Percentiles rank a stretch among this genome's conserved stretches.
Evolutionary conservation across 2,888 invertebrate genomes (phyloP).

Genomic region (Drosophila austrosaltans): DNA sequence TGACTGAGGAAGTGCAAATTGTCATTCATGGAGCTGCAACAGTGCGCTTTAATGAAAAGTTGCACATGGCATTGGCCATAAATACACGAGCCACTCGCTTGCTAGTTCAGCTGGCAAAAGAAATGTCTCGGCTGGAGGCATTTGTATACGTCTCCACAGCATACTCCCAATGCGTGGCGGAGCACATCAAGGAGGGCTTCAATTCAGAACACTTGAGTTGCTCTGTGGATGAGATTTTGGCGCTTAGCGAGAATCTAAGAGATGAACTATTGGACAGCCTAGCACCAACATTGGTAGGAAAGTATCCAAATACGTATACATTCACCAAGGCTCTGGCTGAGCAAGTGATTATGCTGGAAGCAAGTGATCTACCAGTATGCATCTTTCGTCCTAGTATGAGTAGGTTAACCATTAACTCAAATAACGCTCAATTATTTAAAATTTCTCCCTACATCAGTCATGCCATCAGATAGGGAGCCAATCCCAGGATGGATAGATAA

Average conservation of each 20-base stretch:
- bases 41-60: constrained; percentile 31
- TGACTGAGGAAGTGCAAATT: constrained; percentile 44
- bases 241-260: constrained; percentile 74
- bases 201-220: constrained; percentile 77
- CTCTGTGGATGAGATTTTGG: constrained; percentile 78
- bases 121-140: constrained; percentile 85
- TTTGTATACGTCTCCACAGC: constrained; percentile 86
- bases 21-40: constrained; percentile 41
- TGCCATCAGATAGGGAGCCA: constrained; percentile 84
- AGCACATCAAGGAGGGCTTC: constrained; percentile 81
- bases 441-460: constrained; percentile 12
- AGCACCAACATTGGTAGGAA: constrained; percentile 63
- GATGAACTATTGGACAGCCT: constrained; percentile 79
- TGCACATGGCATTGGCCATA: constrained; percentile 87
- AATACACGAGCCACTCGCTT: constrained; percentile 88
- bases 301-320: constrained; percentile 88
- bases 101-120: constrained; percentile 86
- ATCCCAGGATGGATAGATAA: constrained; percentile 88
- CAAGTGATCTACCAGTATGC: constrained; percentile 86
- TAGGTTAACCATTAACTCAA: constrained; percentile 60
- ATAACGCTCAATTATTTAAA: neutral
- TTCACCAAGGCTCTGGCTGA: constrained; percentile 89
- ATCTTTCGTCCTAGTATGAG: constrained; percentile 88
- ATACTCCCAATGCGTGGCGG: constrained; percentile 55
- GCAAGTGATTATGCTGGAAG: constrained; percentile 85